phyloP scores from a whole-genome alignment of 2,888 invertebrate species.

The Nysson spinosus region DNA sequence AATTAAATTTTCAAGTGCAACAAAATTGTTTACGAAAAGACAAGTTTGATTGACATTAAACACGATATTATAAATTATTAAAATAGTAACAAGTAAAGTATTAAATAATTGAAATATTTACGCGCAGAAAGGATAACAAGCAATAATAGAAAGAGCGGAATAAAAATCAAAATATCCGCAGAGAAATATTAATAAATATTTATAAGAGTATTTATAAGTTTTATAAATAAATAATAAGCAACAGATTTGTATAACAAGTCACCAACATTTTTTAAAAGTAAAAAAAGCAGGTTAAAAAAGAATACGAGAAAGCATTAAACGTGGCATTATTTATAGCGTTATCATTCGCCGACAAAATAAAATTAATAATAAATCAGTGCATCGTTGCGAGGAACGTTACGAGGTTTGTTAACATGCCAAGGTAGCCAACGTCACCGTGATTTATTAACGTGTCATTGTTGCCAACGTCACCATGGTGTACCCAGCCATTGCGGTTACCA shows the following conservation, averaged over 20 bases:
- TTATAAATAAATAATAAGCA: no score
- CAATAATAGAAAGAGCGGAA: background rate
- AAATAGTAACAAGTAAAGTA: no score
- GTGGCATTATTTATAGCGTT: no score
- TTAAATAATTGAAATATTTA: no score
- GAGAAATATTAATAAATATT: background rate
- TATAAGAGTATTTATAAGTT: no score
- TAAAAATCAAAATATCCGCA: background rate
- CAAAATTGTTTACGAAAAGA: background rate
- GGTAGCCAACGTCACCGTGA: conserved; percentile 37
- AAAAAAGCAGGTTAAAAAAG: no score
- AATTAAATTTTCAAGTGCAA: no score
- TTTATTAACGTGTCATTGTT: conserved; percentile 51
- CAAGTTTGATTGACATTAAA: background rate
- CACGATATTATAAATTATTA: background rate
- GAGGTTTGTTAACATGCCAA: conserved; percentile 41
- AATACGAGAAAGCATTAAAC: no score
- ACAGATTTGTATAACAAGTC: no score
- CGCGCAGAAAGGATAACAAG: no score
- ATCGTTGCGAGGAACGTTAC: conserved; percentile 16
- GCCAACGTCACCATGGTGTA: conserved; percentile 45
- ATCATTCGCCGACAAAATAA: no score
- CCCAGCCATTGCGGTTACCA: conserved; percentile 41
- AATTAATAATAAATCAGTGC: background rate
- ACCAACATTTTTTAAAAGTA: no score